Conservation (phyloP, 2,113 vertebrate species). For the Haemorhous mexicanus region DNA sequence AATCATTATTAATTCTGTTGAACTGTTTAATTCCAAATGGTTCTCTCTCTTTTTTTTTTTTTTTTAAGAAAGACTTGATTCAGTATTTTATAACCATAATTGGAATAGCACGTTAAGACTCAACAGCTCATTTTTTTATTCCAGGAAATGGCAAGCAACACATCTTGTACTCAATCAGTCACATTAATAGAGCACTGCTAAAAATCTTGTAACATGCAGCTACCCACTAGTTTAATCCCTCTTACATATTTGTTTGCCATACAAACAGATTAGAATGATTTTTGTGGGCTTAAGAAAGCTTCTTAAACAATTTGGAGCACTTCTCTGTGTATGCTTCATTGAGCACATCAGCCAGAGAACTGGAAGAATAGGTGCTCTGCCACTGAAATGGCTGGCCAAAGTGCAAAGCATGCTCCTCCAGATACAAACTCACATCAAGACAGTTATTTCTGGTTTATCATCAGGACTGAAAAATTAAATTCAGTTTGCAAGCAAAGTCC, state of each 20-base stretch:
- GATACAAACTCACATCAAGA: not conserved
- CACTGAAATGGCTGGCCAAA: not conserved
- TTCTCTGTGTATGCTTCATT: not conserved
- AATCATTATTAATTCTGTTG: slow-evolving; percentile 60
- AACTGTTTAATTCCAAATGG: slow-evolving; percentile 45
- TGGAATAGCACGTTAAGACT: slow-evolving; percentile 32
- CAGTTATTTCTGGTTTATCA: not conserved
- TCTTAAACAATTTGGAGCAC: not conserved
- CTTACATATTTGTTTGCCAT: not conserved
- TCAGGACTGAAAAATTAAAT: not conserved
- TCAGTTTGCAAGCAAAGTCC: not conserved
- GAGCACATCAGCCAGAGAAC: not conserved
- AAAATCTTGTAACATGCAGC: not conserved
- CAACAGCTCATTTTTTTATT: slow-evolving; percentile 51
- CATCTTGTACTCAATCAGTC: slow-evolving; percentile 8
- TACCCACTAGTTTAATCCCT: not conserved
- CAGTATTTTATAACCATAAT: slow-evolving; percentile 60
- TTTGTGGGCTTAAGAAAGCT: not conserved
- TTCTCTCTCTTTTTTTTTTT: not conserved
- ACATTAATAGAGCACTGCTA: not conserved
- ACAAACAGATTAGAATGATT: not conserved
- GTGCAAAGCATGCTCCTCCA: not conserved
- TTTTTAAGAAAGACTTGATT: slow-evolving; percentile 20
- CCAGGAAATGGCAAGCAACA: slow-evolving; percentile 51
- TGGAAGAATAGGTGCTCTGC: not conserved